Base-by-base conservation (phyloP, 2,888 invertebrate genomes). In the Rhagonycha lutea region DNA sequence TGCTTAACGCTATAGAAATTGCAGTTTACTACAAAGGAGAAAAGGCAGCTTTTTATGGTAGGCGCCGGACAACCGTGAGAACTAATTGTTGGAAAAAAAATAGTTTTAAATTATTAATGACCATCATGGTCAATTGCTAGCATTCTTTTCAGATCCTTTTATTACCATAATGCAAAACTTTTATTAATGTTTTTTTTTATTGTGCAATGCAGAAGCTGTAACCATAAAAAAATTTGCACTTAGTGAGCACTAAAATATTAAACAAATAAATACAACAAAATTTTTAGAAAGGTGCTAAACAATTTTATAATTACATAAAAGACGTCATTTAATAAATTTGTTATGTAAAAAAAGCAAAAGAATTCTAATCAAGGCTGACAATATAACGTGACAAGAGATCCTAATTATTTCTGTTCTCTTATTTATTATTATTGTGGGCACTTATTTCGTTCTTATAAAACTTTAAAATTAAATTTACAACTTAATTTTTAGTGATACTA, bases 51-150 rank as follows among this genome's bases (percentile, higher is more conserved):
- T 47, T 47, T 68, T 68, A 14, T 28, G 12, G 71, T 61, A 71
- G 74, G 74, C 74, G 74, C 74, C 74, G 68, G 68, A 65, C 61
- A 74, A 68, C 74, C 74, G 71, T 74, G 74, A 74, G 74, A 74
- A 74, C 68, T 70, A 74, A 74, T 74, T 74, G 74, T 74, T 70
- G 2, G 47, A 47, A 47, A 47, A 47, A 47, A 47, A 47, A 18
- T 18, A 47, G 47, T 47, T 47, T 47, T 47, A 47, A 47, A 47
- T 47, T 47, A 47, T 47, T 47, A 47, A 47, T 47, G 47, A 47
- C 47, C 47, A 47, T 47, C n/a, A 47, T 47, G 18, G 63, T 65
- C 63, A 24, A 11, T 65, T 65, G 26, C 26, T 65, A n/a, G 24
- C 24, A 65, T 26, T 24, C 63, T 26, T 65, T 18, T 65, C 62